Evolutionary conservation across 1,140 invertebrate species (phyloP).

Genomic region (Zophobas atratus): DNA sequence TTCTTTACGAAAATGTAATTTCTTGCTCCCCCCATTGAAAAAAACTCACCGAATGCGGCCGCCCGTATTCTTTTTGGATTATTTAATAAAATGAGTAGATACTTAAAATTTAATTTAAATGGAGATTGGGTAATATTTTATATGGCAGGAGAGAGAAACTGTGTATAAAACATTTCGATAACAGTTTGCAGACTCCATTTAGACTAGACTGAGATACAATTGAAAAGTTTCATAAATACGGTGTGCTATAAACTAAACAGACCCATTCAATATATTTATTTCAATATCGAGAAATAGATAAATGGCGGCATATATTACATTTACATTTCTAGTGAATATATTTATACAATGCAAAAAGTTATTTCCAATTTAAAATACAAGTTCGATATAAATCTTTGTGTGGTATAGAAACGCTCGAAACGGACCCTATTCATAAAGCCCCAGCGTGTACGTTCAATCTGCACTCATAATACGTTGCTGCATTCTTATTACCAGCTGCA

Average conservation of each 20-base stretch:
- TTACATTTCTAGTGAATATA: slow-evolving; percentile 56
- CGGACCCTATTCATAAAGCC: slow-evolving; percentile 46
- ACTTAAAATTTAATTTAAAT: slow-evolving; percentile 49
- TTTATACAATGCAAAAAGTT: slow-evolving; percentile 52
- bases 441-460: slow-evolving; percentile 42
- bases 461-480: slow-evolving; percentile 38
- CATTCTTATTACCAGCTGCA: slow-evolving; percentile 42
- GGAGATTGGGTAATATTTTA: slow-evolving; percentile 49
- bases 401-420: slow-evolving; percentile 34
- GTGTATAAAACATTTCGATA: slow-evolving; percentile 54
- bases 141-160: slow-evolving; percentile 38
- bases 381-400: slow-evolving; percentile 49
- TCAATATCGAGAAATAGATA: slow-evolving; percentile 58
- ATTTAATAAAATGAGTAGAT: slow-evolving; percentile 47
- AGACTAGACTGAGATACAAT: slow-evolving; percentile 56
- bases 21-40: no score
- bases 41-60: no score
- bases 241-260: slow-evolving; percentile 55
- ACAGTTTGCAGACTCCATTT: slow-evolving; percentile 55
- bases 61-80: slow-evolving; percentile 10
- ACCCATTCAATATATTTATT: slow-evolving; percentile 58
- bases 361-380: slow-evolving; percentile 55
- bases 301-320: slow-evolving; percentile 54
- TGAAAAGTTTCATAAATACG: slow-evolving; percentile 60
- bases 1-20: no score